These are phyloP conservation scores for Antheraea yamamai DNA, from an alignment of 2,888 invertebrate genomes.

Conservation along the genomic window DNA sequence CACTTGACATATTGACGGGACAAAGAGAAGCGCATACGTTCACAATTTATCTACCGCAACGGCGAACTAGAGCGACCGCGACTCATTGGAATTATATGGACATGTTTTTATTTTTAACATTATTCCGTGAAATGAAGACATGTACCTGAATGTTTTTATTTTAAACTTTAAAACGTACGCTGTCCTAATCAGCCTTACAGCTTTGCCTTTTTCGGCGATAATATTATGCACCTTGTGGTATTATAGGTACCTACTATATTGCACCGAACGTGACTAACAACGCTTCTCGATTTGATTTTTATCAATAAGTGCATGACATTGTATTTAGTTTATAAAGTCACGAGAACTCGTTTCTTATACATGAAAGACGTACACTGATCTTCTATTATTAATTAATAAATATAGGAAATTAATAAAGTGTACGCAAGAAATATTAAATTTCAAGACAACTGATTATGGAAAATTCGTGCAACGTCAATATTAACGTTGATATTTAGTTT, in stretches of 20 bases:
- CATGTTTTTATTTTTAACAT: slow-evolving; percentile 36
- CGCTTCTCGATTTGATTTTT: neutral
- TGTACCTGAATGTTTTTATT: neutral
- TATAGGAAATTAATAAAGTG: neutral
- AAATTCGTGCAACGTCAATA: neutral
- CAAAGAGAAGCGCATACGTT: slow-evolving; percentile 67
- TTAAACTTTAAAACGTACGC: neutral
- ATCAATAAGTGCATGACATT: neutral
- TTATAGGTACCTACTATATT: neutral
- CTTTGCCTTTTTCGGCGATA: neutral
- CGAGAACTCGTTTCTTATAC: neutral
- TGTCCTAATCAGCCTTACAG: neutral
- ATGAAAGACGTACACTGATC: neutral
- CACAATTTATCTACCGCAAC: slow-evolving; percentile 69
- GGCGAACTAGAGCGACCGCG: slow-evolving; percentile 27
- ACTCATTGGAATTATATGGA: slow-evolving; percentile 54
- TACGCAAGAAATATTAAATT: neutral
- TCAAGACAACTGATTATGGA: neutral
- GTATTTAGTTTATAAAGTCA: neutral
- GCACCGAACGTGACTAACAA: neutral
- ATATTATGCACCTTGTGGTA: neutral
- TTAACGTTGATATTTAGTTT: neutral
- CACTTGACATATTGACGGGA: slow-evolving; percentile 77
- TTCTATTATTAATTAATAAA: neutral
- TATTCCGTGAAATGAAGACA: neutral